phyloP scores from a whole-genome alignment of 1,140 invertebrate genomes.

The Apis laboriosa region DNA sequence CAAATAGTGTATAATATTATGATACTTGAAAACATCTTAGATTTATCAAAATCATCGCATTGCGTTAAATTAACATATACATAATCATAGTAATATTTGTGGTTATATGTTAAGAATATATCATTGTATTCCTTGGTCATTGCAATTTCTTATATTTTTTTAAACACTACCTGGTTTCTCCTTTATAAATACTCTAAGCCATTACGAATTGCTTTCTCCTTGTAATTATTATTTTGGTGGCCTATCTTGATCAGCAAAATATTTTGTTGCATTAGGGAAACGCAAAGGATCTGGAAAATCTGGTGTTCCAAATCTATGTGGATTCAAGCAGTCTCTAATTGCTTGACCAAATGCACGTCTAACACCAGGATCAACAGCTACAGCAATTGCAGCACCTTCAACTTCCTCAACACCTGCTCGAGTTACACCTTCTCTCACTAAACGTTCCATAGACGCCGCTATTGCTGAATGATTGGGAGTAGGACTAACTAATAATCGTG shows the following conservation, averaged over 20 bases:
- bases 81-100: conserved; percentile 20
- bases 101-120: conserved; percentile 29
- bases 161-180: conserved; percentile 32
- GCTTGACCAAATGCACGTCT: conserved; percentile 78
- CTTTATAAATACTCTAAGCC: conserved; percentile 47
- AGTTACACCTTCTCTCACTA: conserved; percentile 75
- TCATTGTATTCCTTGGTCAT: conserved; percentile 46
- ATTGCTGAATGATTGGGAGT: conserved; percentile 73
- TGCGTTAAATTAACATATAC: conserved; percentile 1
- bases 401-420: conserved; percentile 75
- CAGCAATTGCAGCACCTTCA: conserved; percentile 76
- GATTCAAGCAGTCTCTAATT: conserved; percentile 76
- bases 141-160: conserved; percentile 4
- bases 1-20: not conserved
- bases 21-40: conserved; percentile 7
- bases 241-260: conserved; percentile 72
- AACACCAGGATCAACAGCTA: conserved; percentile 74
- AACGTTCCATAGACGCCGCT: conserved; percentile 74
- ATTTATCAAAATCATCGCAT: conserved; percentile 7
- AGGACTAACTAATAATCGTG: conserved; percentile 73
- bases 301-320: conserved; percentile 67
- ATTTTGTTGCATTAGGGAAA: conserved; percentile 79
- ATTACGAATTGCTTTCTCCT: conserved; percentile 20
- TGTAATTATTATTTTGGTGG: conserved; percentile 67
- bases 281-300: conserved; percentile 76